These are phyloP conservation scores for Xylocampa areola DNA, from an alignment of 2,888 invertebrate genomes.

Conservation along the genomic window DNA sequence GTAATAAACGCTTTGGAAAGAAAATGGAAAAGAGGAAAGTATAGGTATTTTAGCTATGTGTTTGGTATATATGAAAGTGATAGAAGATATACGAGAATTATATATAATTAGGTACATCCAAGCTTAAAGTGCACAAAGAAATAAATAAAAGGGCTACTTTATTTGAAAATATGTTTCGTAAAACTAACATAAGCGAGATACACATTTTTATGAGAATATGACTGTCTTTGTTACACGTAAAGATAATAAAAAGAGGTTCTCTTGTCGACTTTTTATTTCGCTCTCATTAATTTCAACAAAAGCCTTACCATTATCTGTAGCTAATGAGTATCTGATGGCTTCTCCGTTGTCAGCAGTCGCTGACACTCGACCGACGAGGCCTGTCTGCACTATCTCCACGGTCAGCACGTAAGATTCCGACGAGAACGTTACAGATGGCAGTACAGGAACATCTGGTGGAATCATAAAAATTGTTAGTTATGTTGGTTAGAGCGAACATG, in stretches of 20 bases:
- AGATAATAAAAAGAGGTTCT: too few relatives aligned
- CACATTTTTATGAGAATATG: too few relatives aligned
- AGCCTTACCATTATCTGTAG: constrained; percentile 69
- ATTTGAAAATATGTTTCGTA: too few relatives aligned
- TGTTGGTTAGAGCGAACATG: too few relatives aligned
- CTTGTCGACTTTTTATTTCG: too few relatives aligned
- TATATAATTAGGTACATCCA: too few relatives aligned
- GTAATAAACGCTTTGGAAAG: constrained; percentile 18
- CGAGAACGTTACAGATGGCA: constrained; percentile 72
- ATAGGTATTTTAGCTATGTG: neutral
- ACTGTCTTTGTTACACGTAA: too few relatives aligned
- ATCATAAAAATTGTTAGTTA: neutral
- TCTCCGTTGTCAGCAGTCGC: constrained; percentile 80
- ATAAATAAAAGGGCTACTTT: too few relatives aligned
- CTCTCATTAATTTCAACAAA: too few relatives aligned
- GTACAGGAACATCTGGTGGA: constrained; percentile 59
- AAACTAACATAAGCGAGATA: too few relatives aligned
- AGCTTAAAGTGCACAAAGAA: too few relatives aligned
- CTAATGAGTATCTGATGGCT: constrained; percentile 70
- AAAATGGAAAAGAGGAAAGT: neutral
- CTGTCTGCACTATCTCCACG: constrained; percentile 70
- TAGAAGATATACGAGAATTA: neutral
- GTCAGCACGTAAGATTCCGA: constrained; percentile 71
- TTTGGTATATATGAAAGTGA: neutral
- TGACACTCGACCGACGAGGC: constrained; percentile 72